Base-by-base conservation (phyloP, 2,888 invertebrate genomes). In the Brenthis daphne region DNA sequence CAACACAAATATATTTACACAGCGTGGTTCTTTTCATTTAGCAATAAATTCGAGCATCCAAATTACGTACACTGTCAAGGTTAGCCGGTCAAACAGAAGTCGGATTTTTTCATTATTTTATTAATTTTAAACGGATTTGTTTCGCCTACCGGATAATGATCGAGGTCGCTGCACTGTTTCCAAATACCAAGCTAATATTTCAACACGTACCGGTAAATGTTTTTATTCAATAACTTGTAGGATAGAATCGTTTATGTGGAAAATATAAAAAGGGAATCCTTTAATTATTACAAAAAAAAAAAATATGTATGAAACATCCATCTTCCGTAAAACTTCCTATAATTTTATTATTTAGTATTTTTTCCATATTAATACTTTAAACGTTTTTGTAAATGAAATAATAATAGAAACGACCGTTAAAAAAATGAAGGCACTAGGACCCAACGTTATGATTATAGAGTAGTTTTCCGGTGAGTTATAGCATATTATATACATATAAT, bases 21-120 rank as follows among this genome's bases (percentile, higher is more conserved):
- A 43, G 37, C 11, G 2, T 43, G 37, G 2, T 37, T 43, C 11
- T 43, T 43, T 43, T 43, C 11, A 43, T 43, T 43, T 43, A 11
- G 11, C 37, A 43, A 43, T 43, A 43, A 43, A 43, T 11, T 11
- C 37, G 37, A 29, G 43, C 33, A 14, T 43, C 24, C 3, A 57
- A 58, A 43, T 65, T 51, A 57, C 64, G 64, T 50, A 67, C 67
- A 70, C 47, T 67, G 70, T 70, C 70, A 70, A 68, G 68, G 65
- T 64, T 37, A 70, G 20, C 24, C 47, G 13, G n/a, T 61, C 5
- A 58, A 43, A 55, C 20, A 65, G 29, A 51, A 61, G 56, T 55
- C 16, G 12, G 8, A 16, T 43, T 69, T 29, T 68, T 64, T 58
- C n/a, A n/a, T 53, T 43, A 65, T 29, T 57, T 51, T 43, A 55